Base-by-base conservation (phyloP, 2,888 invertebrate species). In the Cerceris rybyensis region DNA sequence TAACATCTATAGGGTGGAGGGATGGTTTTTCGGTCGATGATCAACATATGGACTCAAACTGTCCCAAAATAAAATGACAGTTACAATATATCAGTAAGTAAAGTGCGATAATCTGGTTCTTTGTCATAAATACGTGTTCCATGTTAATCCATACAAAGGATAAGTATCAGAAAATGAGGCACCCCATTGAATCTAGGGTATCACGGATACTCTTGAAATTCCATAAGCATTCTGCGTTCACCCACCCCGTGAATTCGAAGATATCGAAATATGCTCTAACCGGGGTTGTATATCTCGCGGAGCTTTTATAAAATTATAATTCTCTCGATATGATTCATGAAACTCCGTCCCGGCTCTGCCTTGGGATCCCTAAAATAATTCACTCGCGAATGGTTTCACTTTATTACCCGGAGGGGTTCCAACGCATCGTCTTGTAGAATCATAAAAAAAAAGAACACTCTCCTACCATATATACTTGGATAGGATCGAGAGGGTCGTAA, bases 401-500 rank as follows among this genome's bases (percentile, higher is more conserved):
- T 63, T 63, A 63, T 63, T 63, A 63, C 63, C 63, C 63, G 39
- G 11, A 63, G 63, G 63, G 63, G 39, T 63, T 49, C 50, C 46
- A 16, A 14, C 16, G 39, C 39, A 46, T 28, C 63, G 63, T 28
- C 28, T 49, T 41, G 50, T 11, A 63, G 50, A 63, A 63, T 63
- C 50, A n/a, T 46, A 50, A 63, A 49, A 17, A 49, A 63, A 43
- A 14, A 42, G 58, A 63, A 49, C 46, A 57, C 55, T 17, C 55
- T 58, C 70, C 59, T 59, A 46, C 57, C 60, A 59, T 75, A 74
- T 63, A 50, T 64, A 61, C 63, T 63, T 46, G 60, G 63, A 74
- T 70, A 74, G 63, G 55, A 75, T 63, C 64, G 63, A 57, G 64
- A 58, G 43, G 70, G 70, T 70, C 58, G 64, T 58, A 41, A 57